phyloP scores from a whole-genome alignment of 2,113 vertebrate genomes.

The Podocnemis expansa region DNA sequence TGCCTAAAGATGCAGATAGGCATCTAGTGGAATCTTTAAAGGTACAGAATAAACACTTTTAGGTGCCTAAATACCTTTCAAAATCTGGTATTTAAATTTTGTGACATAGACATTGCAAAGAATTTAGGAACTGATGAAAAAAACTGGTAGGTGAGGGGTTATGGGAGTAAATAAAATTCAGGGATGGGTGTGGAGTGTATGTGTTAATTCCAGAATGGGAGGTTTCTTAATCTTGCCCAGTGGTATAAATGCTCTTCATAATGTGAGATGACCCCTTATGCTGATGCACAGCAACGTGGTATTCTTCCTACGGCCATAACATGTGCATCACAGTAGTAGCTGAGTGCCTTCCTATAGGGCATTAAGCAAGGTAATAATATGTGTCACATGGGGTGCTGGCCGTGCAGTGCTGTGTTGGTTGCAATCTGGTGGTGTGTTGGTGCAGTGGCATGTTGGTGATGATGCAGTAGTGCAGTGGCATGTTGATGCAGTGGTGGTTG shows the following conservation, averaged over 20 bases:
- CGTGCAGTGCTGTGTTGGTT: background rate
- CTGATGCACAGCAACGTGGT: background rate
- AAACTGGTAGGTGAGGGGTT: background rate
- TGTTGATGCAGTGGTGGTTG: too few relatives aligned
- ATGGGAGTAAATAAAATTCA: background rate
- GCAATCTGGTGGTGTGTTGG: too few relatives aligned
- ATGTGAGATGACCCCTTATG: background rate
- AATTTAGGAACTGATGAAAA: background rate
- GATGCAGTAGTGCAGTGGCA: too few relatives aligned
- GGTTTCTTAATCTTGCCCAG: background rate
- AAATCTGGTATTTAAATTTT: background rate
- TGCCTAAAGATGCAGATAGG: background rate
- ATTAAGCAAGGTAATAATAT: background rate
- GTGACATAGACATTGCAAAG: background rate
- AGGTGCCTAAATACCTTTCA: rapidly evolving
- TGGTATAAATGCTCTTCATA: background rate
- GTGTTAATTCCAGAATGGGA: background rate
- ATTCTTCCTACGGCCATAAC: background rate
- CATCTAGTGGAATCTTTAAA: background rate
- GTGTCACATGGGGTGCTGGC: background rate
- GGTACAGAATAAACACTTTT: background rate
- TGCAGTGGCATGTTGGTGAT: too few relatives aligned
- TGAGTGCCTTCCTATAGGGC: background rate
- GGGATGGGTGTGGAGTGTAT: background rate
- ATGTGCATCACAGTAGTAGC: background rate